phyloP scores from a whole-genome alignment of 2,797 vertebrate species.

The Mormyrops boulengeri region DNA sequence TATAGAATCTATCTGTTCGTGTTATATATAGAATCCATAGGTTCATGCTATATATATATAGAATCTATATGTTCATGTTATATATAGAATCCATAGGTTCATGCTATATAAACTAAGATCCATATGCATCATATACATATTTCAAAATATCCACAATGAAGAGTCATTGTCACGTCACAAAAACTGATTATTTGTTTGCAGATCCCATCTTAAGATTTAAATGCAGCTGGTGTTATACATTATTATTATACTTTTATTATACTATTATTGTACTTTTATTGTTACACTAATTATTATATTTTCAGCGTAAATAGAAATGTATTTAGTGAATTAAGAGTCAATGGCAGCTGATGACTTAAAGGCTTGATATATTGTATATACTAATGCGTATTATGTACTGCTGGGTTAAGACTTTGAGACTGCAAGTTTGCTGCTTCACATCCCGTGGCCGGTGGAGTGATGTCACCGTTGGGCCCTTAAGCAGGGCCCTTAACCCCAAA shows the following conservation, averaged over 20 bases:
- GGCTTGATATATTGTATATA: background rate
- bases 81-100: background rate
- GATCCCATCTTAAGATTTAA: background rate
- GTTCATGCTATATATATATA: background rate
- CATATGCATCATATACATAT: no score
- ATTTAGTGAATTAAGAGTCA: background rate
- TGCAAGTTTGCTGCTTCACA: background rate
- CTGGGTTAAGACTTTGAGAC: background rate
- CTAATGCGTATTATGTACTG: background rate
- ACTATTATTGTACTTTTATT: background rate
- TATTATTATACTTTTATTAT: background rate
- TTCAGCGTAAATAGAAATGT: background rate
- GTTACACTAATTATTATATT: background rate
- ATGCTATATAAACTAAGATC: no score
- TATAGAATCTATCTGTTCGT: no score
- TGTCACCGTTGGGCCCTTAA: background rate
- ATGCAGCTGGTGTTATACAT: background rate
- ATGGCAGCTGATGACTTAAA: background rate
- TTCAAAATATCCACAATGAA: background rate
- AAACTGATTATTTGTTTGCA: background rate
- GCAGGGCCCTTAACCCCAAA: background rate
- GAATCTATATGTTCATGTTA: background rate
- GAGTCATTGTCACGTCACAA: background rate
- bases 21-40: no score
- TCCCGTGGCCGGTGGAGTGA: background rate